Base-by-base conservation (phyloP, 1,140 invertebrate species). In the Drosophila busckii region DNA sequence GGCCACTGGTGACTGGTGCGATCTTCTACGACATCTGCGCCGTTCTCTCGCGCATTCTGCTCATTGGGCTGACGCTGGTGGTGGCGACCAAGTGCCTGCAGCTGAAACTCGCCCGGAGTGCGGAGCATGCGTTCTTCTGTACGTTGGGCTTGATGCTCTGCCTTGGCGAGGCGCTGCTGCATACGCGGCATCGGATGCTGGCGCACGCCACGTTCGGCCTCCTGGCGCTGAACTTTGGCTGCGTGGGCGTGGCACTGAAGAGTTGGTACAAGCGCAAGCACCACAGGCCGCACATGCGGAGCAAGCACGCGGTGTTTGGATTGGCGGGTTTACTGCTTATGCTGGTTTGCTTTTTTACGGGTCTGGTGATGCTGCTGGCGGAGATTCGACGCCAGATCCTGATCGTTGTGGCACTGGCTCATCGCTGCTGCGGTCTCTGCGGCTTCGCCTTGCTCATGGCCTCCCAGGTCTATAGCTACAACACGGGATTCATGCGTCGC, bases 221-320 rank as follows among this genome's bases (percentile, higher is more conserved):
- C 2, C 0, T 76, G 1, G 20, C 19, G 0, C 3, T 45, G 0
- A 26, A 13, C 6, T 3, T 52, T 7, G 70, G 54, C 0, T 1
- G 22, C 5, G 4, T 66, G 9, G 70, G 71, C 1, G 19, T 70
- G 1, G 5, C 3, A 8, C 0, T 31, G 1, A 9, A 52, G 28
- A 16, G 25, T 3, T 0, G 19, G 3, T 0, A 2, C 6, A 48
- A 53, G 25, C 6, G 12, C 10, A 2, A 10, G 5, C 6, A 7
- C 1, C 1, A 1, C n/a, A n/a, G 0, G 4, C 1, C 0, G 0
- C 46, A 70, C 19, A 26, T 44, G 0, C 3, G 1, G 7, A 52
- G 40, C n/a, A 68, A 63, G 15, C 69, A 73, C 12, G 31, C 50
- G 3, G 1, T 26, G 0, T 49, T 40, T 6, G 69, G 70, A 0